phyloP scores from a whole-genome alignment of 2,888 invertebrate genomes.

The Nomada goodeniana region DNA sequence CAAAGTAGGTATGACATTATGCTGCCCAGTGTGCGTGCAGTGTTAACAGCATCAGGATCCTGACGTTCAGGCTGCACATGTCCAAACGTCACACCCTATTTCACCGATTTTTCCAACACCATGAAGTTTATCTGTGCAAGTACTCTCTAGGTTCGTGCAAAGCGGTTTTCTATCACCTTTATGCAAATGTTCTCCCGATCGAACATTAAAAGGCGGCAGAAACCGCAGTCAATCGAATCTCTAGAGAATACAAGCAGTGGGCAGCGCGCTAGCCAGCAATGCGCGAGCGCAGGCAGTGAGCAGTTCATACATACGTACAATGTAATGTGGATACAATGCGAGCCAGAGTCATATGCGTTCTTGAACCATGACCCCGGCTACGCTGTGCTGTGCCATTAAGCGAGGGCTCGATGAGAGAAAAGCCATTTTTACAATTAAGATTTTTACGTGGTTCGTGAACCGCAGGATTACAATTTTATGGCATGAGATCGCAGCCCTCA shows the following conservation, averaged over 20 bases:
- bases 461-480: conserved; percentile 44
- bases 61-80: conserved; percentile 51
- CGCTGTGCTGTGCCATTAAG: conserved; percentile 66
- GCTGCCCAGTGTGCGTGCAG: conserved; percentile 78
- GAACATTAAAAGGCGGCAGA: conserved; percentile 57
- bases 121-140: conserved; percentile 72
- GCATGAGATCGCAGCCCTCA: conserved; percentile 65
- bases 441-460: conserved; percentile 31
- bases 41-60: conserved; percentile 53
- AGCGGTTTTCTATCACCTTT: conserved; percentile 57
- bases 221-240: conserved; percentile 61
- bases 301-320: conserved; percentile 82
- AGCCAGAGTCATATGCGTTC: conserved; percentile 67
- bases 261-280: conserved; percentile 80
- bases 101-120: conserved; percentile 68
- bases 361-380: conserved; percentile 70
- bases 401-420: conserved; percentile 66
- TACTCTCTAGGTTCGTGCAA: conserved; percentile 72
- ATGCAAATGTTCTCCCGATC: conserved; percentile 23
- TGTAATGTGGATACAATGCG: conserved; percentile 78
- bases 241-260: conserved; percentile 79
- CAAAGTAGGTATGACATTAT: conserved; percentile 78
- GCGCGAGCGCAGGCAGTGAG: conserved; percentile 83
- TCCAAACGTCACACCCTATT: conserved; percentile 41
- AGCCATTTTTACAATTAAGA: conserved; percentile 38